Percentiles rank a stretch among this genome's conserved stretches.
These are phyloP conservation scores for Dryoscopus gambensis DNA, from an alignment of 2,113 vertebrate species.

Conservation along the genomic window DNA sequence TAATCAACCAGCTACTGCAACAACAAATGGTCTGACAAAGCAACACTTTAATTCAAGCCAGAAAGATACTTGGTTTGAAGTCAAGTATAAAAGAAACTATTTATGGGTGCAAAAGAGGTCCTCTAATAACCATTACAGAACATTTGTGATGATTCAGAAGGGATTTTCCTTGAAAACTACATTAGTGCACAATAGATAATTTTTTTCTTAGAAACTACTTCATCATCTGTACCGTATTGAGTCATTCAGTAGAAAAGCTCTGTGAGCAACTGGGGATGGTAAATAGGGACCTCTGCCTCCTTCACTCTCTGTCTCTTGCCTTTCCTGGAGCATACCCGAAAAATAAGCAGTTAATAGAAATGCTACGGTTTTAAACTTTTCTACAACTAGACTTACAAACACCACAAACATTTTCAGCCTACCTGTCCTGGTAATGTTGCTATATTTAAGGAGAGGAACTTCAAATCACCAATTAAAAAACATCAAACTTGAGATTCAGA, in stretches of 20 bases:
- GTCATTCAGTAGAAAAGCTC: background rate
- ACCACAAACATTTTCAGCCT: background rate
- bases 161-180: slow-evolving; percentile 30
- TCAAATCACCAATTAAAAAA: background rate
- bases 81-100: slow-evolving; percentile 15
- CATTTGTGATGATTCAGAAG: background rate
- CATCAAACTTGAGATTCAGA: background rate
- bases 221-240: background rate
- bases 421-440: background rate
- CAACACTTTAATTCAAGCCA: slow-evolving; percentile 37
- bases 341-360: background rate
- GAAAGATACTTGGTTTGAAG: slow-evolving; percentile 32
- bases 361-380: background rate
- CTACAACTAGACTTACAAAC: background rate
- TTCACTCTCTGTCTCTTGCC: background rate
- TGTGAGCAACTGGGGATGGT: background rate
- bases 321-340: background rate
- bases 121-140: background rate
- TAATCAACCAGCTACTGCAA: slow-evolving; percentile 47
- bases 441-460: background rate
- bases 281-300: background rate
- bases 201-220: slow-evolving; percentile 30
- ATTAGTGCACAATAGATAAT: background rate
- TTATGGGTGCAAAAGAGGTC: background rate
- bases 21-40: slow-evolving; percentile 53